phyloP scores from a whole-genome alignment of 1,140 invertebrate species.

The Drosophila simulans region DNA sequence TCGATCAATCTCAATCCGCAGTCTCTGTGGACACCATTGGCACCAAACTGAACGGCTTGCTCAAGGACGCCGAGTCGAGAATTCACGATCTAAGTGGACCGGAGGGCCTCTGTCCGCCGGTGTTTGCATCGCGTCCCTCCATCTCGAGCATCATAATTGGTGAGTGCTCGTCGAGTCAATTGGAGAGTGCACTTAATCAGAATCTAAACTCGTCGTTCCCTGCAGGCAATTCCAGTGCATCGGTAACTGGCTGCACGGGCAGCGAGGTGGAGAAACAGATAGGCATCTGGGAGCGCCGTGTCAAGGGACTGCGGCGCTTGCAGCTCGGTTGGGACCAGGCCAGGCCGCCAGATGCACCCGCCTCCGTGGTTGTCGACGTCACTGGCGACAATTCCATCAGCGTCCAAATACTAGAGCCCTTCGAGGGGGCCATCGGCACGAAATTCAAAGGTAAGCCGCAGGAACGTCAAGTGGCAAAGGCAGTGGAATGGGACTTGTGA shows the following conservation, averaged over 20 bases:
- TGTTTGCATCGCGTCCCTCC: constrained; percentile 76
- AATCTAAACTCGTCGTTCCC: constrained; percentile 3
- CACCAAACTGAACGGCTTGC: constrained; percentile 89
- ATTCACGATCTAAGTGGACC: constrained; percentile 89
- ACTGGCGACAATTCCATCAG: constrained; percentile 91
- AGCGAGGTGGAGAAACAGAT: constrained; percentile 93
- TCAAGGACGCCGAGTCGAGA: constrained; percentile 92
- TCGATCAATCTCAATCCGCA: constrained; percentile 83
- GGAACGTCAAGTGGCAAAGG: constrained; percentile 6
- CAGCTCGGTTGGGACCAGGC: constrained; percentile 87
- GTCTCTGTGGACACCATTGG: constrained; percentile 91
- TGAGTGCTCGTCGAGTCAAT: constrained; percentile 39
- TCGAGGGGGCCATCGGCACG: constrained; percentile 90
- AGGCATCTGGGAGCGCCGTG: constrained; percentile 93
- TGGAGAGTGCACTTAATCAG: constrained; percentile 16
- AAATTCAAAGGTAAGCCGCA: constrained; percentile 92
- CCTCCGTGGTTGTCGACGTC: constrained; percentile 92
- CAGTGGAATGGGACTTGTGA: constrained; percentile 6
- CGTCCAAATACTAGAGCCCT: constrained; percentile 86
- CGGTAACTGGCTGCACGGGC: constrained; percentile 88
- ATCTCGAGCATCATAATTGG: constrained; percentile 84
- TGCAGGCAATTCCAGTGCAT: constrained; percentile 82
- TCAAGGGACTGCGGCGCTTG: constrained; percentile 90
- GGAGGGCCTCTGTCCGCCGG: constrained; percentile 67
- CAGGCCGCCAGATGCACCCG: constrained; percentile 92